Evolutionary conservation across 2,797 vertebrate genomes (phyloP).

Genomic region (Dermochelys coriacea): DNA sequence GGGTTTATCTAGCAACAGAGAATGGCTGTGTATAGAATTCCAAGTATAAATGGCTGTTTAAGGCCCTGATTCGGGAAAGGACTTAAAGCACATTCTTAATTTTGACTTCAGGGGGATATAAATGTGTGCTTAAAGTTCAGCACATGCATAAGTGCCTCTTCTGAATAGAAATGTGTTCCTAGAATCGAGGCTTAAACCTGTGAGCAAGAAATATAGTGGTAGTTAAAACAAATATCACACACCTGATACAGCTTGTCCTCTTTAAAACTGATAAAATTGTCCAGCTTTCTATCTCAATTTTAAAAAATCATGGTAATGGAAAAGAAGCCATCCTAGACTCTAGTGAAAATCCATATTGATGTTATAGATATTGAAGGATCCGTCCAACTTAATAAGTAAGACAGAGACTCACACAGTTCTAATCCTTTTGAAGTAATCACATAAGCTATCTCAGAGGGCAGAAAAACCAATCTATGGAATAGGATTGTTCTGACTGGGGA

Average conservation of each 20-base stretch:
- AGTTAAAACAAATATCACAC: background rate
- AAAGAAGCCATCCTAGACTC: background rate
- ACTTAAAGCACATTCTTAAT: slow-evolving; percentile 13
- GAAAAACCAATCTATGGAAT: background rate
- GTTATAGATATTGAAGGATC: slow-evolving; percentile 34
- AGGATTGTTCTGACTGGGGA: background rate
- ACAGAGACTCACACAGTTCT: background rate
- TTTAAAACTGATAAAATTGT: background rate
- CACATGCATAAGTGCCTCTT: background rate
- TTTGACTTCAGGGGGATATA: slow-evolving; percentile 6
- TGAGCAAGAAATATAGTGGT: background rate
- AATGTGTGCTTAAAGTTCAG: background rate
- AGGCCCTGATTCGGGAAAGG: background rate
- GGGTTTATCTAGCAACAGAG: background rate
- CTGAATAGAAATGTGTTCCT: background rate
- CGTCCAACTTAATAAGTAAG: slow-evolving; percentile 38
- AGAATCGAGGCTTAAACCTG: background rate
- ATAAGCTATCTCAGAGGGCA: background rate
- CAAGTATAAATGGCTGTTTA: slow-evolving; percentile 15
- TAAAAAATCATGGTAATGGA: background rate
- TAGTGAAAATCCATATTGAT: background rate
- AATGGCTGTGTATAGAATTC: background rate
- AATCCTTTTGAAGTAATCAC: slow-evolving; percentile 24
- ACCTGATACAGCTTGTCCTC: background rate
- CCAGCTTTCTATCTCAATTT: background rate